A percentile compares a stretch with the other conserved stretches of the same genome.
Evolutionary conservation across 2,888 invertebrate species (phyloP).

Genomic region (Yponomeuta malinellus): DNA sequence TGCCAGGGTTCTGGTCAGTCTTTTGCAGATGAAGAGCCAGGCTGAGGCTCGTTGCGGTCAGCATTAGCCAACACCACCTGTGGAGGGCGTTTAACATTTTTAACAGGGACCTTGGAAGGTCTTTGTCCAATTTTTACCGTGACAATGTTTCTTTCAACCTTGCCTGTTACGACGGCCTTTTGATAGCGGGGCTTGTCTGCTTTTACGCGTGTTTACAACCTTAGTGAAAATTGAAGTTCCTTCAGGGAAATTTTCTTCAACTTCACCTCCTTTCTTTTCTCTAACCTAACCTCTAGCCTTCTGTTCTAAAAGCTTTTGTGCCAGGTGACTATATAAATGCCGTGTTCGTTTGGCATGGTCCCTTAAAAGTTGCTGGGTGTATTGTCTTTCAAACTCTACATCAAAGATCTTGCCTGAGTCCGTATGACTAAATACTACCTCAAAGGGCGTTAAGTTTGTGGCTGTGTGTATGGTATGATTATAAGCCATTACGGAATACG

Average conservation of each 20-base stretch:
- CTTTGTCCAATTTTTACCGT: conserved; percentile 19
- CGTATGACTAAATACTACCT: conserved; percentile 23
- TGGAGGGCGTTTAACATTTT: conserved; percentile 26
- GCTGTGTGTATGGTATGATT: conserved; percentile 15
- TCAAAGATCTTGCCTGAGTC: conserved; percentile 23
- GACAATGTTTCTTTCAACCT: conserved; percentile 19
- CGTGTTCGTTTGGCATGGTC: conserved; percentile 26
- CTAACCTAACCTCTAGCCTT: conserved; percentile 18
- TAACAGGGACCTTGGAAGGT: conserved; percentile 23
- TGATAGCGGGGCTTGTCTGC: conserved; percentile 23
- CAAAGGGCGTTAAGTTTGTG: conserved; percentile 18
- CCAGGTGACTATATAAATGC: conserved; percentile 22
- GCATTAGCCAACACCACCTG: conserved; percentile 21
- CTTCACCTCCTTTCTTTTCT: conserved; percentile 20
- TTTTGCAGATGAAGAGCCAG: conserved; percentile 27
- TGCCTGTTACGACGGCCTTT: conserved; percentile 17
- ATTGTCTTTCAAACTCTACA: conserved; percentile 24
- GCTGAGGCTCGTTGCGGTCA: conserved; percentile 14
- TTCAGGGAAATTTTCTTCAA: conserved; percentile 17
- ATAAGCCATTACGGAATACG: conserved; percentile 14
- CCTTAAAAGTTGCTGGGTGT: conserved; percentile 26
- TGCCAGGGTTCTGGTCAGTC: conserved; percentile 18
- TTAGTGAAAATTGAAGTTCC: conserved; percentile 22
- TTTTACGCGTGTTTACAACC: conserved; percentile 20
- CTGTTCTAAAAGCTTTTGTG: conserved; percentile 17